These are phyloP conservation scores for Pardosa pseudoannulata DNA, from an alignment of 2,888 invertebrate genomes.

Conservation along the genomic window DNA sequence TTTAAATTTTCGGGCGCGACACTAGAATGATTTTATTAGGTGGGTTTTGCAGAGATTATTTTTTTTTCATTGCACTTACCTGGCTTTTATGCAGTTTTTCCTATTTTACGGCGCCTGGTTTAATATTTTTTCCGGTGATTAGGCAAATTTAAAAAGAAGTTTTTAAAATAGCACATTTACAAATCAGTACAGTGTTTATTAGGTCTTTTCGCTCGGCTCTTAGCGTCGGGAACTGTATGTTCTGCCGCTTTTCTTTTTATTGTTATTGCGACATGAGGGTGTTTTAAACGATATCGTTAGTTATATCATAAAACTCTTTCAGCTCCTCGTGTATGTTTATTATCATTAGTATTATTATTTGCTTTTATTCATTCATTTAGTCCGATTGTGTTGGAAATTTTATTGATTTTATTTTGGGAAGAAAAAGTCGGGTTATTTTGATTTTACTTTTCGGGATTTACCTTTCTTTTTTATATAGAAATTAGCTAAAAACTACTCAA, in stretches of 20 bases:
- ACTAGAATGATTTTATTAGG: conserved; percentile 64
- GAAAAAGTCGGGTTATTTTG: no score
- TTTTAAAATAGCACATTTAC: conserved; percentile 48
- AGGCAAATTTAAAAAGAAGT: conserved; percentile 59
- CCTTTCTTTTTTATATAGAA: no score
- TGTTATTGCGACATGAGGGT: not conserved
- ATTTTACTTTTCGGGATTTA: no score
- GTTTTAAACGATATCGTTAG: not conserved
- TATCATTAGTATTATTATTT: not conserved
- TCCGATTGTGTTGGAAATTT: not conserved
- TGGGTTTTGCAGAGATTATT: conserved; percentile 40
- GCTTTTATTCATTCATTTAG: not conserved
- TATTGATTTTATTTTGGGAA: no score
- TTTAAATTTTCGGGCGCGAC: conserved; percentile 61
- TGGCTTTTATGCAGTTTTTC: conserved; percentile 36
- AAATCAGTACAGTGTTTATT: conserved; percentile 60
- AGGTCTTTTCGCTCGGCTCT: conserved; percentile 31
- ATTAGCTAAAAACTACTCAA: no score
- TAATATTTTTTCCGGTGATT: conserved; percentile 72
- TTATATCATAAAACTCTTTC: not conserved
- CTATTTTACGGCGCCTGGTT: conserved; percentile 57
- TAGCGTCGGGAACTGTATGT: not conserved
- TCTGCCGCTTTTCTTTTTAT: not conserved
- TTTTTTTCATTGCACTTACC: conserved; percentile 33
- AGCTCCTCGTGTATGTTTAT: not conserved